Conservation (phyloP, 2,113 vertebrate genomes). For the Lophotis ruficrista region DNA sequence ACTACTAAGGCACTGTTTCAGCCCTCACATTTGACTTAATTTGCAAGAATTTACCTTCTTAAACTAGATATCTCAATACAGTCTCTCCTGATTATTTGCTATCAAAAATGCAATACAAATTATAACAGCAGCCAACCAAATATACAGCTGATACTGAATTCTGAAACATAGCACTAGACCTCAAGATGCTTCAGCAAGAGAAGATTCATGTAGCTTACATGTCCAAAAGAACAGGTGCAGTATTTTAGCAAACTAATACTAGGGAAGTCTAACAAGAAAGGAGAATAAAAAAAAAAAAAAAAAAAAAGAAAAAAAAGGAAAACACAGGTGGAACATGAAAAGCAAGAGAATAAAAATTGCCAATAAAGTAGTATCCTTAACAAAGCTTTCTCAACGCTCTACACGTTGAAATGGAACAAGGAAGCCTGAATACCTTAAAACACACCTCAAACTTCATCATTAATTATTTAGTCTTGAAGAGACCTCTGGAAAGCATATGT, state of each 20-base stretch:
- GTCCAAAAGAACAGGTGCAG: neutral
- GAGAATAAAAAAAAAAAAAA: too few relatives aligned
- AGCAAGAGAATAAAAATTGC: neutral
- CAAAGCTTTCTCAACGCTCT: neutral
- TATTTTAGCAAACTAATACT: neutral
- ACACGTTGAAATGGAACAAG: neutral
- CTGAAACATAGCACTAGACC: neutral
- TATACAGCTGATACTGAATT: neutral
- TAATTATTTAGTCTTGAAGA: neutral
- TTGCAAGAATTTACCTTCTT: neutral
- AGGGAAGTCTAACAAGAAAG: neutral
- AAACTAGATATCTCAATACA: neutral
- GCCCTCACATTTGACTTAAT: neutral
- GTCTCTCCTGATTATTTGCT: neutral
- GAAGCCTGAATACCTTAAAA: neutral
- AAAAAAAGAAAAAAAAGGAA: neutral
- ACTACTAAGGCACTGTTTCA: neutral
- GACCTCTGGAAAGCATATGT: neutral
- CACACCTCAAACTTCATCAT: neutral
- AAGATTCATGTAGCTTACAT: neutral
- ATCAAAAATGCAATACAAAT: neutral
- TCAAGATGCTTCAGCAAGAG: neutral
- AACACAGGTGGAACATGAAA: neutral
- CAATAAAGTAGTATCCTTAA: neutral
- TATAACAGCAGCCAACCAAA: neutral